Percentiles rank a stretch among this genome's conserved stretches.
Conservation (phyloP, 2,888 invertebrate genomes). For the Omphaloscelis lunosa region DNA sequence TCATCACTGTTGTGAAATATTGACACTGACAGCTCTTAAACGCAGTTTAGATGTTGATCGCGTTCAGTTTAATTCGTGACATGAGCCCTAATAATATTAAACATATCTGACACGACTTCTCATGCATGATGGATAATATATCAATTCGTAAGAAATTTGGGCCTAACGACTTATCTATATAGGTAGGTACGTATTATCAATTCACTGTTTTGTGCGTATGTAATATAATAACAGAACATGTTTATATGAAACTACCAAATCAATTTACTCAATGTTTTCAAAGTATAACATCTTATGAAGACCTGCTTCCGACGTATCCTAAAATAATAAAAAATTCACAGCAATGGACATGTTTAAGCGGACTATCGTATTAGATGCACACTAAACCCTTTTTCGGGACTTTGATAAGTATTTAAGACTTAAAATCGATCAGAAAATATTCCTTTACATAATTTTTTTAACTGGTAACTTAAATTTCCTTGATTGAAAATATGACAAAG, state of each 20-base stretch:
- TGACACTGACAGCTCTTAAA: no score
- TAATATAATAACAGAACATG: neutral
- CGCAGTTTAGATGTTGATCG: no score
- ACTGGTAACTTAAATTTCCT: neutral
- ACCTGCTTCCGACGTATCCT: constrained; percentile 3
- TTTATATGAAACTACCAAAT: neutral
- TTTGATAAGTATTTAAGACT: neutral
- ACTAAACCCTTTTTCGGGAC: neutral
- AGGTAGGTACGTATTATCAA: constrained; percentile 11
- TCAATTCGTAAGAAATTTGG: constrained; percentile 8
- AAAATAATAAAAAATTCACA: constrained; percentile 2
- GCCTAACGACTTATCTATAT: neutral
- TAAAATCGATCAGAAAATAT: constrained; percentile 24
- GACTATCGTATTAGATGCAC: neutral
- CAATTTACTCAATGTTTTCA: neutral
- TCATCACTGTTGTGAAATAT: no score
- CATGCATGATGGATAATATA: constrained; percentile 7
- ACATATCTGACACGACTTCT: constrained; percentile 3
- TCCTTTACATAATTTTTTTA: neutral
- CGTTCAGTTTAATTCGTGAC: no score
- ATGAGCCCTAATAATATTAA: neutral
- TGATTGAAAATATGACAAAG: constrained; percentile 1
- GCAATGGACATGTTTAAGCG: neutral
- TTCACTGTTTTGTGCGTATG: constrained; percentile 4
- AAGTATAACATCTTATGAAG: neutral